phyloP scores from a whole-genome alignment of 2,113 vertebrate species.

The Tretioscincus oriximinensis region DNA sequence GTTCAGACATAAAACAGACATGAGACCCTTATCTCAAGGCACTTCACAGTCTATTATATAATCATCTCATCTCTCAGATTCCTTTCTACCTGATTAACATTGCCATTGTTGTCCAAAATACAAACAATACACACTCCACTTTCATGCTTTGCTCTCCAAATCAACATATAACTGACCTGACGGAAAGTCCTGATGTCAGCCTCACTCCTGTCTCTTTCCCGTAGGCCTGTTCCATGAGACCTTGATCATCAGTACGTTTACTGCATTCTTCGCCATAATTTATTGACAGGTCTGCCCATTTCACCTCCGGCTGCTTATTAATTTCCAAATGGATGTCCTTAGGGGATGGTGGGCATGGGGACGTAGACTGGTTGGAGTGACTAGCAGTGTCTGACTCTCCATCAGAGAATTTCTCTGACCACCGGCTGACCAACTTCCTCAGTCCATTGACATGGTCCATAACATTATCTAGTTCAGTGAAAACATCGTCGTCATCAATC shows the following conservation, averaged over 20 bases:
- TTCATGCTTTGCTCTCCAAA: not conserved
- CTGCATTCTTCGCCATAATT: slow-evolving; percentile 40
- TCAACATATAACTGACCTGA: slow-evolving; percentile 70
- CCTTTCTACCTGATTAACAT: not conserved
- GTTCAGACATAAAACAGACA: not conserved
- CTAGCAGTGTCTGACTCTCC: slow-evolving; percentile 72
- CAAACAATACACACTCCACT: not conserved
- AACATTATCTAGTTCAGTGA: slow-evolving; percentile 80
- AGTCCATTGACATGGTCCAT: slow-evolving; percentile 81
- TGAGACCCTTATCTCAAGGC: not conserved
- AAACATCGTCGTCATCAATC: slow-evolving; percentile 73
- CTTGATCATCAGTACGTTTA: slow-evolving; percentile 44
- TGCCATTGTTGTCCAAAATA: not conserved
- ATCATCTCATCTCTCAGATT: not conserved
- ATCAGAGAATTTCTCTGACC: slow-evolving; percentile 79
- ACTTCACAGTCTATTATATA: not conserved
- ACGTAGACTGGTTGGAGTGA: slow-evolving; percentile 68
- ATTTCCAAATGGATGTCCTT: slow-evolving; percentile 74
- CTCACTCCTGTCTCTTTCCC: slow-evolving; percentile 30
- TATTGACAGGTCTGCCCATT: slow-evolving; percentile 4
- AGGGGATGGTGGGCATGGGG: slow-evolving; percentile 69
- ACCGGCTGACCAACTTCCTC: slow-evolving; percentile 78
- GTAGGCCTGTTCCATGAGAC: slow-evolving; percentile 41
- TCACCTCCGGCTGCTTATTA: slow-evolving; percentile 57
- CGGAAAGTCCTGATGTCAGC: slow-evolving; percentile 36